Base-by-base conservation (phyloP, 2,888 invertebrate genomes). In the Heliconius aoede region DNA sequence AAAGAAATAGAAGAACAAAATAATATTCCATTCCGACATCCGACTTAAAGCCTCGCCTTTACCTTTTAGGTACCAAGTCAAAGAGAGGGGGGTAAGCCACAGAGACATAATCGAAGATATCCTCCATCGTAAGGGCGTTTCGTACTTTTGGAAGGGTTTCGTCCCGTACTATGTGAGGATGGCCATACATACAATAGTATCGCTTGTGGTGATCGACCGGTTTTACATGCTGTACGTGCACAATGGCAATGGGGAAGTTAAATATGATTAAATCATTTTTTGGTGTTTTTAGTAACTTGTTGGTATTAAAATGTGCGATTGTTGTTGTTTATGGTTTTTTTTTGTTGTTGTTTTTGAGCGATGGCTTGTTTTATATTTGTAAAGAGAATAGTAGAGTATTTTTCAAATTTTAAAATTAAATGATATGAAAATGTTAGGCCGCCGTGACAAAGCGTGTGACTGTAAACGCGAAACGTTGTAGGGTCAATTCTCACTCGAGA, bases 91-190 rank as follows among this genome's bases (percentile, higher is more conserved):
- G 1, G 73, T 80, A 62, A 79, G 82, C 0, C 26, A 84, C 73
- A 81, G 96, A 1, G 97, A 98, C 90, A 98, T 99, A 0, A 90
- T 98, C 55, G 83, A 88, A 0, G 96, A 96, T 86, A 96, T 98
- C 11, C 86, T 98, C 2, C 94, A 95, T 67, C 96, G 97, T 60
- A 98, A 99, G 91, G 99, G 99, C 0, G 86, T 98, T 4, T 96
- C 97, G 82, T 97, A 97, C 21, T 92, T 99, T 30, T 99, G 99
- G 99, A 98, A 98, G 93, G 99, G 99, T 28, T 99, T 99, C 91
- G 96, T 97, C 1, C 99, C 99, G 0, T 99, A 99, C 90, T 99
- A 97, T 89, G 96, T 97, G 81, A 96, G 99, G 74, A 91, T 99
- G 78, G 98, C 98, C 26, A 98, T 99, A 4, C 99, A 99, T 89